These are phyloP conservation scores for Schlechtendalia chinensis DNA, from an alignment of 1,140 invertebrate genomes.

Conservation along the genomic window DNA sequence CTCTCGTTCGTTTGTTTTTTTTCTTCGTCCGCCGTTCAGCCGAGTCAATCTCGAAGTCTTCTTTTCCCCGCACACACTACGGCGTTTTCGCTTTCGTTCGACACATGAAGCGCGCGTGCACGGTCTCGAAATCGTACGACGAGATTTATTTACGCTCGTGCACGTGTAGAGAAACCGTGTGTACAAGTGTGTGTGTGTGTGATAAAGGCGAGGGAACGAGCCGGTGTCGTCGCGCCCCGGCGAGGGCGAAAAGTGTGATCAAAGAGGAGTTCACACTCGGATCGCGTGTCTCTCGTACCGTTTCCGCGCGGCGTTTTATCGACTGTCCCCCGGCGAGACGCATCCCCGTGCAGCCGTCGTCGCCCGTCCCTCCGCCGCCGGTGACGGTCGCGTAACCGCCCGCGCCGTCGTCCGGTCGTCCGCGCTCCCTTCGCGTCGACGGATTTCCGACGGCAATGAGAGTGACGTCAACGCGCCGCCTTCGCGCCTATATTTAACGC, in stretches of 20 bases:
- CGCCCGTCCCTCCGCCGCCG: background rate
- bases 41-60: too few relatives aligned
- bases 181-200: background rate
- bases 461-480: constrained; percentile 34
- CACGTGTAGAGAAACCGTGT: background rate
- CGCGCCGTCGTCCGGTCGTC: background rate
- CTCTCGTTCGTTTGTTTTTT: background rate
- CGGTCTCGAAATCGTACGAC: constrained; percentile 17
- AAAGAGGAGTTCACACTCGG: constrained; percentile 48
- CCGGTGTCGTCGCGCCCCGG: too few relatives aligned
- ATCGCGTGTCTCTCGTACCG: constrained; percentile 43
- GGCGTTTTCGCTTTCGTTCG: too few relatives aligned
- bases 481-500: background rate
- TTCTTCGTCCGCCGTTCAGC: background rate
- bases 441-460: constrained; percentile 23
- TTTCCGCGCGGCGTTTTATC: constrained; percentile 44
- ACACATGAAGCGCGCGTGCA: too few relatives aligned
- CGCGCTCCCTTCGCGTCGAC: too few relatives aligned
- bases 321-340: constrained; percentile 47
- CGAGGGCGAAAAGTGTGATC: constrained; percentile 37
- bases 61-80: too few relatives aligned
- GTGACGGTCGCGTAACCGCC: too few relatives aligned
- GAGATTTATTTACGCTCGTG: background rate
- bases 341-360: background rate
- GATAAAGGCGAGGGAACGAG: background rate